Conservation (phyloP, 2,888 invertebrate genomes). For the Scelioninae gen. 1 region DNA sequence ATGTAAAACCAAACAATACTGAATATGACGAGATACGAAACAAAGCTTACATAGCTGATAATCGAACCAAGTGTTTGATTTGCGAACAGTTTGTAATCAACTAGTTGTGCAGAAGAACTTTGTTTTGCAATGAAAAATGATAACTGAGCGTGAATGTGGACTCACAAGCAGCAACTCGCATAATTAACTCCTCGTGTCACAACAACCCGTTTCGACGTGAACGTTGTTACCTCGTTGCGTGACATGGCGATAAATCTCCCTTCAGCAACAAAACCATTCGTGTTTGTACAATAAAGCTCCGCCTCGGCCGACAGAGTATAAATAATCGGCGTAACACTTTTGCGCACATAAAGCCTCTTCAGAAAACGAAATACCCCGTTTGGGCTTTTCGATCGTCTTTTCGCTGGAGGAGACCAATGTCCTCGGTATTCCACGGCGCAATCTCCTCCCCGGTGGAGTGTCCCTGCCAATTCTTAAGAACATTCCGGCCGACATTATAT, state of each 20-base stretch:
- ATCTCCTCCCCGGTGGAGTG: conserved; percentile 52
- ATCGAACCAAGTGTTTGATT: too few species aligned
- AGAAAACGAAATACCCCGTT: conserved; percentile 51
- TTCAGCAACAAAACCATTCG: conserved; percentile 54
- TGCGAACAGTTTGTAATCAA: too few species aligned
- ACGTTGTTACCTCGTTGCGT: conserved; percentile 2
- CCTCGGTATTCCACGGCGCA: conserved; percentile 72
- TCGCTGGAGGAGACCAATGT: conserved; percentile 47
- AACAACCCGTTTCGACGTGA: conserved; percentile 2
- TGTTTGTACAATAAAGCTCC: conserved; percentile 58
- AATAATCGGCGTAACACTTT: conserved; percentile 68
- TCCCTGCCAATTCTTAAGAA: conserved; percentile 81
- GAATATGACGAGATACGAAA: too few species aligned
- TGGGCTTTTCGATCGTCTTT: conserved; percentile 45
- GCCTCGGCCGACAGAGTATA: conserved; percentile 47
- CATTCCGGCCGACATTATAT: conserved; percentile 78
- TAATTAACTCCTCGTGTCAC: conserved; percentile 46
- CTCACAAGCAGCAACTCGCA: background rate
- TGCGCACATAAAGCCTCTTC: conserved; percentile 54
- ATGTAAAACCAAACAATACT: too few species aligned
- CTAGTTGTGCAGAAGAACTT: too few species aligned
- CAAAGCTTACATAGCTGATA: too few species aligned
- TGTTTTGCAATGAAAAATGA: too few species aligned
- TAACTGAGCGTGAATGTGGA: too few species aligned
- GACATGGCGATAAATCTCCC: conserved; percentile 42